These are phyloP conservation scores for Ennomos erosarius DNA, from an alignment of 2,888 invertebrate genomes.

Conservation along the genomic window DNA sequence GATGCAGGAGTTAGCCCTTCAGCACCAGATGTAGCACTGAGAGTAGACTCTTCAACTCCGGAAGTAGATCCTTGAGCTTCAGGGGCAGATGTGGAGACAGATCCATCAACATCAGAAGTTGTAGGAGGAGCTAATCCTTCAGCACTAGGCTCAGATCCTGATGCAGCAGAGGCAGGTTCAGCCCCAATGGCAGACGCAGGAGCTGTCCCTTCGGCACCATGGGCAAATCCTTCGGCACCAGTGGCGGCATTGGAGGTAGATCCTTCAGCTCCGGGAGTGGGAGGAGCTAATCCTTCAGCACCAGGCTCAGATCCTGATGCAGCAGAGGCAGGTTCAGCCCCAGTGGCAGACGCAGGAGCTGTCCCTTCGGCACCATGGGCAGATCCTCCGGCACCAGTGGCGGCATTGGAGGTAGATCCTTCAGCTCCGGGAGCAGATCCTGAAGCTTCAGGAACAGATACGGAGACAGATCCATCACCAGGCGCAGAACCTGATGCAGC, in stretches of 20 bases:
- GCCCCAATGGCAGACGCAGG: slow-evolving; percentile 9
- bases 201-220: slow-evolving; percentile 9
- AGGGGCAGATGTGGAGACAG: not conserved
- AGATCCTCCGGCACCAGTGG: not conserved
- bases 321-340: not conserved
- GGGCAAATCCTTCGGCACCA: slow-evolving; percentile 4
- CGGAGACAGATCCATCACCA: not conserved
- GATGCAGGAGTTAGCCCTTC: not conserved
- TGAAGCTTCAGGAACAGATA: not conserved
- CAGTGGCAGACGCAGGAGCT: not conserved
- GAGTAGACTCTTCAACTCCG: not conserved
- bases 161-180: slow-evolving; percentile 15
- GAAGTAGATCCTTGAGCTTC: not conserved
- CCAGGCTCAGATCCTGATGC: slow-evolving; percentile 3
- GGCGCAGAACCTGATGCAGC: not conserved
- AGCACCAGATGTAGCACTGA: slow-evolving; percentile 2
- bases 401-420: slow-evolving; percentile 1
- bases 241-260: slow-evolving; percentile 2
- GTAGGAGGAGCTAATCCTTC: slow-evolving; percentile 4
- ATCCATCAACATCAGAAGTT: slow-evolving; percentile 8
- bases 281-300: not conserved
- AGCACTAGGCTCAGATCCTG: slow-evolving; percentile 2
- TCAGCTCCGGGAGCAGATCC: not conserved
- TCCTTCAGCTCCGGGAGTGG: slow-evolving; percentile 8
- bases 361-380: not conserved